Evolutionary conservation across 2,113 vertebrate genomes (phyloP).

Genomic region (Excalfactoria chinensis): DNA sequence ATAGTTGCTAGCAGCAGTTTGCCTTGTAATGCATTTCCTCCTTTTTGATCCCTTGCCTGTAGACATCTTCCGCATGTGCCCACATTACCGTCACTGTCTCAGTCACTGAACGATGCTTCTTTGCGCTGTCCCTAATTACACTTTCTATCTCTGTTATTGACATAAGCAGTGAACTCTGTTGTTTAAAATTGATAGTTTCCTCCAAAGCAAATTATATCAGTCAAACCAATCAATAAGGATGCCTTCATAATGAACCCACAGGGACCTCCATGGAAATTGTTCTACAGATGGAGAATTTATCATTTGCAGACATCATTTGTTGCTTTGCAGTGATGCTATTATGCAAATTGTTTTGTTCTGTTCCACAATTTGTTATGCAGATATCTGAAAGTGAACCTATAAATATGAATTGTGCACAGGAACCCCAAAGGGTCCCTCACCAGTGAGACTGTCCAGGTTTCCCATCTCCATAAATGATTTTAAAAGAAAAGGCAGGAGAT

Average conservation of each 20-base stretch:
- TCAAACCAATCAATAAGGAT: slow-evolving; percentile 27
- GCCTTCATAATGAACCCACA: slow-evolving; percentile 10
- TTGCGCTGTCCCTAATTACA: neutral
- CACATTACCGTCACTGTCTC: accelerated
- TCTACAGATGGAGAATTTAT: neutral
- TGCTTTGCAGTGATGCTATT: neutral
- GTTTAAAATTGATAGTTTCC: slow-evolving; percentile 9
- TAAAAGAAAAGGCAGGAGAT: neutral
- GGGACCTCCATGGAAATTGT: neutral
- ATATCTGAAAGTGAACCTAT: neutral
- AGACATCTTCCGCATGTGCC: slow-evolving; percentile 23
- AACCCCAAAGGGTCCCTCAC: accelerated
- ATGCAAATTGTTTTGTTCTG: neutral
- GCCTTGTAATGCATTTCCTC: neutral
- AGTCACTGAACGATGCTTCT: neutral
- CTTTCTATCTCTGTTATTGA: neutral
- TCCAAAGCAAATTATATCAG: slow-evolving; percentile 40
- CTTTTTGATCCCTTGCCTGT: neutral
- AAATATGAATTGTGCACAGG: neutral
- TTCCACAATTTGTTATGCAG: neutral
- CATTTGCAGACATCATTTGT: neutral
- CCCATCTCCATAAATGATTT: neutral
- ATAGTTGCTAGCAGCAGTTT: slow-evolving; percentile 36
- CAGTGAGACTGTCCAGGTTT: neutral
- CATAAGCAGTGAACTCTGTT: neutral